phyloP scores from a whole-genome alignment of 2,797 vertebrate species.

The Diceros bicornis region DNA sequence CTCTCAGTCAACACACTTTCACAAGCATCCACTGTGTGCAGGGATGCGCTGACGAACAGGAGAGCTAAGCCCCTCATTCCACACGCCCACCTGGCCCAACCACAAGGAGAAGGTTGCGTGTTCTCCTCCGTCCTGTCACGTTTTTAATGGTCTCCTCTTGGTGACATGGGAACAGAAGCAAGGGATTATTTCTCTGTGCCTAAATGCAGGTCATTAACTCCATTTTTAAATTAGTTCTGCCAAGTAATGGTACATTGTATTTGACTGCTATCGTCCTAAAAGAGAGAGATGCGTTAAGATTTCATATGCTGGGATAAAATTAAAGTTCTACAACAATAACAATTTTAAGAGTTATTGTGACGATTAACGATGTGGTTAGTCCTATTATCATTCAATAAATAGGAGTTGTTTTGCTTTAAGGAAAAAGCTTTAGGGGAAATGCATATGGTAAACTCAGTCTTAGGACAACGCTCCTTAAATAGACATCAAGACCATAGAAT shows the following conservation, averaged over 20 bases:
- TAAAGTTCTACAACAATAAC: neutral
- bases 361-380: rapidly evolving
- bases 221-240: neutral
- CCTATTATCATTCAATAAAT: neutral
- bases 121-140: neutral
- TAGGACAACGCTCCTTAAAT: neutral
- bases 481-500: neutral
- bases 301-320: neutral
- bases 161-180: too few species aligned
- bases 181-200: neutral
- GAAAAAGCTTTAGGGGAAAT: neutral
- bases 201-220: neutral
- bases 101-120: rapidly evolving
- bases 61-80: neutral
- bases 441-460: neutral
- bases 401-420: neutral
- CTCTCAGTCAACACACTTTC: too few species aligned
- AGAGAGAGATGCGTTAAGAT: neutral
- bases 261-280: neutral
- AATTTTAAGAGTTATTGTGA: too few species aligned
- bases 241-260: neutral
- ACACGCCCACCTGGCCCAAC: rapidly evolving
- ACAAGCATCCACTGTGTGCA: neutral
- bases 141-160: rapidly evolving
- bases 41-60: neutral